Conservation (phyloP, 1,140 invertebrate genomes). For the Episyrphus balteatus region DNA sequence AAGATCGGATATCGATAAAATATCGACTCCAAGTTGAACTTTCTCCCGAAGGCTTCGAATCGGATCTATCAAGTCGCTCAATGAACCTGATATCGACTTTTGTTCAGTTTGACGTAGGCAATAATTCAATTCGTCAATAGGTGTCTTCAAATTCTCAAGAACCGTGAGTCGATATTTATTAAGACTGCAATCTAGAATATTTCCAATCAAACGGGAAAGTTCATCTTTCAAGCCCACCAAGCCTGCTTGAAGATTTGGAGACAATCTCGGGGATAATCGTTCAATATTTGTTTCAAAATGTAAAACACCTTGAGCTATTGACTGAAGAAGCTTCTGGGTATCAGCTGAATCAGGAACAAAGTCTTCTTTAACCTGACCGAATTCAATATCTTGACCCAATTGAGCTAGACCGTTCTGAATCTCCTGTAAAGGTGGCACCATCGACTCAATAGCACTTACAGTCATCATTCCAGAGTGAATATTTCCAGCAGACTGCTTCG, state of each 20-base stretch:
- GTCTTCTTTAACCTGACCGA: slow-evolving; percentile 19
- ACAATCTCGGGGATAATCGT: slow-evolving; percentile 15
- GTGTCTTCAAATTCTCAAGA: slow-evolving; percentile 25
- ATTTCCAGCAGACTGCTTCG: slow-evolving; percentile 17
- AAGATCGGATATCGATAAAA: slow-evolving; percentile 11
- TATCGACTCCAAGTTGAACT: slow-evolving; percentile 18
- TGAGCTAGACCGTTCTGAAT: slow-evolving; percentile 38
- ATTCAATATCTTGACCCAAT: slow-evolving; percentile 29
- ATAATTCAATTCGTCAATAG: slow-evolving; percentile 34
- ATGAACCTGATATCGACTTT: slow-evolving; percentile 25
- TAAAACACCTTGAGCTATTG: slow-evolving; percentile 31
- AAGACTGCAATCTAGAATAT: slow-evolving; percentile 28
- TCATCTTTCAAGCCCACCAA: slow-evolving; percentile 25
- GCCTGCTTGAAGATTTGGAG: slow-evolving; percentile 17
- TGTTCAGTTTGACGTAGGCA: slow-evolving; percentile 33
- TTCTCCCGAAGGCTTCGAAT: slow-evolving; percentile 24
- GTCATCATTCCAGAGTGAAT: slow-evolving; percentile 30
- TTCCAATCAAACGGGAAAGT: slow-evolving; percentile 24
- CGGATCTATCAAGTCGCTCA: slow-evolving; percentile 35
- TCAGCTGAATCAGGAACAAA: slow-evolving; percentile 21
- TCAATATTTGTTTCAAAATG: slow-evolving; percentile 34
- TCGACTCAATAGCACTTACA: slow-evolving; percentile 38
- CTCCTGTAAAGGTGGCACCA: slow-evolving; percentile 40
- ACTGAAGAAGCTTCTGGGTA: slow-evolving; percentile 28
- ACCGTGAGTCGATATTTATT: slow-evolving; percentile 23